These are phyloP conservation scores for Neomonachus schauinslandi DNA, from an alignment of 2,113 vertebrate species.

Conservation along the genomic window DNA sequence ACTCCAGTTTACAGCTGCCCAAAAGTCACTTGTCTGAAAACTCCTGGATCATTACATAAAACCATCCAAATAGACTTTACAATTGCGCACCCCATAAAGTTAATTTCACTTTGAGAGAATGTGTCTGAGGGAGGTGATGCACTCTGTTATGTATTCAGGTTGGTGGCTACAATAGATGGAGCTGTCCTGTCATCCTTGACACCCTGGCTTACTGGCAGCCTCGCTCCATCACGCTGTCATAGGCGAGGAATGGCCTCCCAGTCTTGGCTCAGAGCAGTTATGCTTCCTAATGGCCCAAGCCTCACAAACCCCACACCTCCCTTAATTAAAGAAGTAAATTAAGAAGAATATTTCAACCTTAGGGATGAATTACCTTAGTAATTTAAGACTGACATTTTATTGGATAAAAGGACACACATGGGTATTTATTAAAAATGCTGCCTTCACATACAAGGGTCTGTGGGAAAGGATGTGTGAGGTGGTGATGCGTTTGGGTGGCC, in stretches of 20 bases:
- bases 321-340: constrained; percentile 79
- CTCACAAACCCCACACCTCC: constrained; percentile 64
- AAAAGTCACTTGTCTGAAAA: constrained; percentile 49
- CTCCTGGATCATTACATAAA: constrained; percentile 45
- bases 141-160: neutral
- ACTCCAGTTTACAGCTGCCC: constrained; percentile 15
- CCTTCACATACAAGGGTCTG: neutral
- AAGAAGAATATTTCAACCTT: constrained; percentile 77
- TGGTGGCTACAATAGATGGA: constrained; percentile 1
- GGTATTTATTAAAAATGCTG: constrained; percentile 55
- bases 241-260: constrained; percentile 62
- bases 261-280: constrained; percentile 65
- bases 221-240: constrained; percentile 48
- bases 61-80: constrained; percentile 38
- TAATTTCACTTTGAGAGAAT: constrained; percentile 56
- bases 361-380: constrained; percentile 73
- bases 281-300: constrained; percentile 75
- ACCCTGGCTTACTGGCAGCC: constrained; percentile 59
- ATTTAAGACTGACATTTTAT: constrained; percentile 75
- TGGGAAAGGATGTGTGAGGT: neutral
- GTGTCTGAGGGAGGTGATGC: constrained; percentile 10
- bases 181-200: constrained; percentile 27
- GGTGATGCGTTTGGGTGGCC: neutral
- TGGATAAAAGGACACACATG: constrained; percentile 61
- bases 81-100: constrained; percentile 2